phyloP scores from a whole-genome alignment of 2,113 vertebrate genomes.

The Spea bombifrons region DNA sequence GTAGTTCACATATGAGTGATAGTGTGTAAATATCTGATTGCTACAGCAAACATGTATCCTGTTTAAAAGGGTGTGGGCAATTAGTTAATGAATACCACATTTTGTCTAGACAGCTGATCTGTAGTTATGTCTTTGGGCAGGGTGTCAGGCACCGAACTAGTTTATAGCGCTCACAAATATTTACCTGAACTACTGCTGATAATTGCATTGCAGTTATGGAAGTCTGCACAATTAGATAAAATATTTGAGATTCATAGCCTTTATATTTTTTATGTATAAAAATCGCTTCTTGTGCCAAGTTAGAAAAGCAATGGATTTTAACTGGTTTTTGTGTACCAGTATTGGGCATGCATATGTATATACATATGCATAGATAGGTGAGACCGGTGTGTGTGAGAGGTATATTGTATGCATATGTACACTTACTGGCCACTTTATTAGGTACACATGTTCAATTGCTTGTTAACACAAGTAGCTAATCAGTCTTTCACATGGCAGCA shows the following conservation, averaged over 20 bases:
- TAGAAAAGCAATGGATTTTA: too few relatives aligned
- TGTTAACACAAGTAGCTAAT: too few relatives aligned
- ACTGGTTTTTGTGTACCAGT: too few relatives aligned
- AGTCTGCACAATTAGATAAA: not conserved
- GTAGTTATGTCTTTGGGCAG: constrained; percentile 35
- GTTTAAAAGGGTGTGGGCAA: constrained; percentile 50
- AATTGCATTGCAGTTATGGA: not conserved
- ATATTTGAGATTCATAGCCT: not conserved
- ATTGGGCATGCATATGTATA: too few relatives aligned
- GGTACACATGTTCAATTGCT: too few relatives aligned
- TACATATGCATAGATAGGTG: too few relatives aligned
- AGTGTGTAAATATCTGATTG: not conserved
- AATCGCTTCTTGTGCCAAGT: too few relatives aligned
- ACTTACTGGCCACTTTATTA: too few relatives aligned
- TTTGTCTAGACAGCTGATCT: constrained; percentile 56
- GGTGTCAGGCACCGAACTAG: not conserved
- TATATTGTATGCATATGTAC: too few relatives aligned
- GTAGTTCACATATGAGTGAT: constrained; percentile 2
- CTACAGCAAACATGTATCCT: constrained; percentile 30
- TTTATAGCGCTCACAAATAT: not conserved
- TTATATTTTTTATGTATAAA: too few relatives aligned
- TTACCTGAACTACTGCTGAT: not conserved
- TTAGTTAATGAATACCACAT: constrained; percentile 49
- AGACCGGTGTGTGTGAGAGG: too few relatives aligned
- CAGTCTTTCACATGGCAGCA: too few relatives aligned